Evolutionary conservation across 2,888 invertebrate genomes (phyloP), one percentile per base, ranked within the genome.

Genomic region (Drosophila neutralis): DNA sequence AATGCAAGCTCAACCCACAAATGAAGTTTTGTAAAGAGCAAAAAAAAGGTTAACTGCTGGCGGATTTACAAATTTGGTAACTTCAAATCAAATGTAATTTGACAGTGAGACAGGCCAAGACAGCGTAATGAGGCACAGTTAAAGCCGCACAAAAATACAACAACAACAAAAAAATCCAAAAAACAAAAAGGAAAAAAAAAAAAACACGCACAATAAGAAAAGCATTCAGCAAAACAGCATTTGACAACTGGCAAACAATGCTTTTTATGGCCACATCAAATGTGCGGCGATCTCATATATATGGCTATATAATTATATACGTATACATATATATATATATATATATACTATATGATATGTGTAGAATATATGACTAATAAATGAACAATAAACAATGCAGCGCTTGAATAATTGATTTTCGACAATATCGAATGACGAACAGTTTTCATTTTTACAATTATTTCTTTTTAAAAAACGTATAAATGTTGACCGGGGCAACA

Each of bases 11-110:
- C 54, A 64, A 54, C 42, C n/a, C 33, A 45, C 15, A 45, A 24
- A 15, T 15, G 6, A 24, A 45, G 45, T 24, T 45, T 15, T 45
- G 18, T 18, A 8, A 38, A 38, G 8, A 8, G 4, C 24, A 24
- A 27, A 27, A 4, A 68, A 56, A 11, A 27, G 36, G 36, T 36
- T 35, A n/a, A 35, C 38, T 52, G 61, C 52, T n/a, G 24, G 36
- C 13, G 24, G 40, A 40, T 75, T 54, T 48, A 84, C 87, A 84
- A 82, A 89, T 89, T 88, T 90, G 90, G 87, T 71, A 87, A 90
- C 79, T 83, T 76, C 81, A 80, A 79, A 66, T 82, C 80, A 82
- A 89, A 84, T 75, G 77, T 76, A 90, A 90, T 90, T 90, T 84
- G 87, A 87, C 90, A 83, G 74, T 56, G 75, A 48, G 65, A 69